These are phyloP conservation scores for Lordiphosa andalusiaca DNA, from an alignment of 2,888 invertebrate genomes.

Conservation along the genomic window DNA sequence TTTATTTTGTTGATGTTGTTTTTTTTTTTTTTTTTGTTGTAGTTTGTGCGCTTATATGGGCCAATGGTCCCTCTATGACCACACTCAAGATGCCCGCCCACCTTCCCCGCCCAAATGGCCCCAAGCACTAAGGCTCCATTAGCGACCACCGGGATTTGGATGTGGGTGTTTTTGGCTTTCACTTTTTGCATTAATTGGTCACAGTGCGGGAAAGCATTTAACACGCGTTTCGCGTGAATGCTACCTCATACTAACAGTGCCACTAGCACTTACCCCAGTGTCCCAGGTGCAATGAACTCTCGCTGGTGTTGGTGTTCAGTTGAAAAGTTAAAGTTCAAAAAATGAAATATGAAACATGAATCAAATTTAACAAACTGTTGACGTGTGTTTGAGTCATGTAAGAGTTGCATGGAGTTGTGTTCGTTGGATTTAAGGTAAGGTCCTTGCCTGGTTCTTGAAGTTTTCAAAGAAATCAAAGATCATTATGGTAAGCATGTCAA, in stretches of 20 bases:
- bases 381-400: too few relatives aligned
- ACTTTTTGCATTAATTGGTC: slow-evolving; percentile 55
- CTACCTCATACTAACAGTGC: slow-evolving; percentile 1
- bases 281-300: slow-evolving; percentile 48
- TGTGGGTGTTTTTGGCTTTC: slow-evolving; percentile 34
- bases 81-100: slow-evolving; percentile 27
- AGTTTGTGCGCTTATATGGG: slow-evolving; percentile 30
- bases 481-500: too few relatives aligned
- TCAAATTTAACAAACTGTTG: not conserved
- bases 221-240: slow-evolving; percentile 61
- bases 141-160: slow-evolving; percentile 23
- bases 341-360: not conserved
- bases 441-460: too few relatives aligned
- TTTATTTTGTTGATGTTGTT: not conserved
- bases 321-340: not conserved
- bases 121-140: slow-evolving; percentile 32
- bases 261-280: not conserved
- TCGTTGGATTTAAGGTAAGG: too few relatives aligned
- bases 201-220: slow-evolving; percentile 46
- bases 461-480: too few relatives aligned
- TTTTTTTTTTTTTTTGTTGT: too few relatives aligned
- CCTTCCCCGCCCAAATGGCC: not conserved
- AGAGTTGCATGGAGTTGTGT: too few relatives aligned
- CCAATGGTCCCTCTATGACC: slow-evolving; percentile 9
- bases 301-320: too few relatives aligned